Base-by-base conservation (phyloP, 2,113 vertebrate genomes). In the Lates calcarifer region DNA sequence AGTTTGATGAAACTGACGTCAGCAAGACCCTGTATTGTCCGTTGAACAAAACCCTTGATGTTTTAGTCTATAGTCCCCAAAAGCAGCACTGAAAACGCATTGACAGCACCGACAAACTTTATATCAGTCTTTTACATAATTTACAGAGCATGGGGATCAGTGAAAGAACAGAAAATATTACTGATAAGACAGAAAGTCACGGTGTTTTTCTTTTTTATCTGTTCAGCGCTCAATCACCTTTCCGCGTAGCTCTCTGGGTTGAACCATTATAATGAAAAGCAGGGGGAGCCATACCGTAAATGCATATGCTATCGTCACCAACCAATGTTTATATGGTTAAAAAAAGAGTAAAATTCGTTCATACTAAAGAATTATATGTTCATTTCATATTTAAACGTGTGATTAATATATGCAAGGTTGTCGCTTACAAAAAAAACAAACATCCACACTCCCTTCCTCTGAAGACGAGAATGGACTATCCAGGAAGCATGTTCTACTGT, bases 401-500 rank as follows among this genome's bases (percentile, higher is more conserved):
- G 0, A 26, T 60, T 26, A 22, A 24, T 11, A 33, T n/a, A 55
- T 13, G 0, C 0, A 53, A 53, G n/a, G 1, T 10, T 29, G 11
- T 33, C 1, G 0, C 49, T 22, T 14, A 6, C 15, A 11, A 24
- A 9, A 12, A 20, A 28, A 12, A 7, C 4, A n/a, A n/a, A 33
- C 9, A 20, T 9, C 18, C 3, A 6, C 10, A 0, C 5, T 18
- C 26, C 89, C 83, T 79, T 49, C 12, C 33, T 22, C 7, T 6
- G 29, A 6, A 4, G 1, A 28, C 1, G 14, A 14, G 65, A 84
- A 63, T 94, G 93, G 90, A 91, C 41, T 74, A 87, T 80, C 87
- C 95, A 24, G 95, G 95, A 96, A 96, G 94, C 77, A 58, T 85
- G 87, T 86, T 56, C 66, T 63, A 64, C 74, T 94, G 93, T 94